Base-by-base conservation (phyloP, 2,113 vertebrate genomes). In the Sminthopsis crassicaudata region DNA sequence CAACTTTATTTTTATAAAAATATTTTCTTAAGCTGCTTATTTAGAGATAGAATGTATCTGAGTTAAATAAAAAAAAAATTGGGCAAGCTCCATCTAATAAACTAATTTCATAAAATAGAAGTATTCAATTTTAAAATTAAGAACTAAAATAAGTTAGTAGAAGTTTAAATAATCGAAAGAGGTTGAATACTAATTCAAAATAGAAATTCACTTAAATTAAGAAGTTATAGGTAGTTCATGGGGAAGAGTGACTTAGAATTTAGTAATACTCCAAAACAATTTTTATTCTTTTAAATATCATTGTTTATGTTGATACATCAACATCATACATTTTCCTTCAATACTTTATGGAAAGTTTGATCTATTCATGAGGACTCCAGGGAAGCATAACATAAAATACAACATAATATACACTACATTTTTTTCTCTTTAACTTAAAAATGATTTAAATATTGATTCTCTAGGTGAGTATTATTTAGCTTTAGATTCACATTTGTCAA, bases 341-440 rank as follows among this genome's bases (percentile, higher is more conserved):
- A 55, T n/a, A 89, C 11, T 23, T 93, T 91, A 92, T 30, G 89
- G 51, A 88, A 92, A 89, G 91, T 91, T 95, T 96, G 67, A 9
- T 91, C 1, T 92, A 93, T 92, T 94, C 48, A 36, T 95, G 48
- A 95, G 11, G 5, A 53, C 92, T 26, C 46, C 60, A 42, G 95
- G 19, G 4, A 53, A 7, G 57, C 42, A 46, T 57, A 55, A 22
- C 30, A 48, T 96, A 92, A 84, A 91, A 91, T 93, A 14, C 0
- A 92, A 16, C 36, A 50, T 90, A 50, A 30, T 93, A 46, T 14
- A 16, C 14, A 76, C 25, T 92, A 52, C 19, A 54, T 90, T 94
- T 36, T 96, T 96, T 36, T 95, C 53, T 93, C 30, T 94, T 46
- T 95, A 53, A 95, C 91, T 92, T 96, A 96, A 94, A 90, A 96